Conservation (phyloP, 1,140 invertebrate genomes). For the Sitobion miscanthi region DNA sequence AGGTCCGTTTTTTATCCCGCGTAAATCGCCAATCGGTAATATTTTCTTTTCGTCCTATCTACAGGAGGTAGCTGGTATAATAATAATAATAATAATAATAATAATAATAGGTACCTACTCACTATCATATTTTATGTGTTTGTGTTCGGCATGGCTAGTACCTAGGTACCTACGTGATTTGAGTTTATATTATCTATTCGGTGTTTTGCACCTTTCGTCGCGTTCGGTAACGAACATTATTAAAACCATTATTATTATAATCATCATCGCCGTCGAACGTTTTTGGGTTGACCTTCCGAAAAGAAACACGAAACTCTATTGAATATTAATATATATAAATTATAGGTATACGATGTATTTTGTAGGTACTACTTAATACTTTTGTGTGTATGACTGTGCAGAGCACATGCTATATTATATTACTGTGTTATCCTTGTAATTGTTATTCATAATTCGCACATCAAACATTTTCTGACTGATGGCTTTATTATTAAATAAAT, state of each 20-base stretch:
- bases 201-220: not conserved
- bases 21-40: not conserved
- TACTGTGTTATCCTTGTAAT: not conserved
- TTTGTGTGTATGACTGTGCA: not conserved
- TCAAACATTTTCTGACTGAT: not conserved
- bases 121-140: too few species aligned
- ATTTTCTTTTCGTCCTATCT: not conserved
- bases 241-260: not conserved
- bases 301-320: constrained; percentile 27
- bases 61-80: not conserved
- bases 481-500: not conserved
- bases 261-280: not conserved
- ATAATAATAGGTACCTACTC: not conserved
- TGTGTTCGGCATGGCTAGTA: not conserved
- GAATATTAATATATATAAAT: not conserved
- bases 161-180: not conserved
- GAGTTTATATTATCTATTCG: not conserved
- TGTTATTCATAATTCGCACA: not conserved
- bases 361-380: not conserved
- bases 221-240: not conserved
- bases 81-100: not conserved
- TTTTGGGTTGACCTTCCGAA: constrained; percentile 27
- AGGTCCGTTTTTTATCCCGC: not conserved
- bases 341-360: not conserved
- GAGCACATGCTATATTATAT: not conserved